Conservation (phyloP, 2,113 vertebrate genomes). For the Parus major region DNA sequence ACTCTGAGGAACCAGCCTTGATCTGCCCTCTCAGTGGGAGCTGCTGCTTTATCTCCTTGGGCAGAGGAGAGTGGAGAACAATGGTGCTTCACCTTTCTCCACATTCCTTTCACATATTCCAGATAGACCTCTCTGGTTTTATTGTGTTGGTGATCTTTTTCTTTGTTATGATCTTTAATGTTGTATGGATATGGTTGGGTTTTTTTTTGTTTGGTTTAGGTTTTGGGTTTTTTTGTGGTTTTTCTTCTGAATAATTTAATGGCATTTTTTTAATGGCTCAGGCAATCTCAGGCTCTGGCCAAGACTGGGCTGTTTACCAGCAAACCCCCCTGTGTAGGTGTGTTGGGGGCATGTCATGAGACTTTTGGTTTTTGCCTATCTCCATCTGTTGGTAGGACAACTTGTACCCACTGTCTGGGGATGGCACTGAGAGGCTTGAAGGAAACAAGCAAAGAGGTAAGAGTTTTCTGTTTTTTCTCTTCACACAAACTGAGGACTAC, state of each 20-base stretch:
- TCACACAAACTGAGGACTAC: background rate
- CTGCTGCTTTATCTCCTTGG: background rate
- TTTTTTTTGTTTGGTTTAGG: background rate
- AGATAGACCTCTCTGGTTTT: background rate
- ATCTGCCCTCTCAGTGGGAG: background rate
- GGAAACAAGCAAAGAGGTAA: constrained; percentile 51
- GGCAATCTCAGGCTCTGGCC: background rate
- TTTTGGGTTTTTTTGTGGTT: background rate
- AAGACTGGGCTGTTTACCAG: background rate
- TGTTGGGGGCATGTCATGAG: background rate
- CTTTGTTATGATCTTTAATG: background rate
- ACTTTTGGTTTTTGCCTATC: constrained; percentile 23
- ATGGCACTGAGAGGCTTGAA: constrained; percentile 52
- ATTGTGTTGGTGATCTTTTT: background rate
- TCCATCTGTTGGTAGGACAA: constrained; percentile 56
- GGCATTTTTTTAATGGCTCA: constrained; percentile 3
- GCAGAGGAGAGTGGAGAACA: background rate
- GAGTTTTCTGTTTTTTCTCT: background rate
- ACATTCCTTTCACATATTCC: background rate
- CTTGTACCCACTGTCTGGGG: constrained; percentile 65
- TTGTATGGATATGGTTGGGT: background rate
- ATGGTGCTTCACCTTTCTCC: background rate
- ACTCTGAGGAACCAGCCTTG: background rate
- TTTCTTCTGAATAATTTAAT: background rate
- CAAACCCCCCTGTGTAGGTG: background rate